A percentile compares a stretch with the other conserved stretches of the same genome.
These are phyloP conservation scores for Acrobeloides nanus DNA, from an alignment of 2,888 invertebrate species.

Conservation along the genomic window DNA sequence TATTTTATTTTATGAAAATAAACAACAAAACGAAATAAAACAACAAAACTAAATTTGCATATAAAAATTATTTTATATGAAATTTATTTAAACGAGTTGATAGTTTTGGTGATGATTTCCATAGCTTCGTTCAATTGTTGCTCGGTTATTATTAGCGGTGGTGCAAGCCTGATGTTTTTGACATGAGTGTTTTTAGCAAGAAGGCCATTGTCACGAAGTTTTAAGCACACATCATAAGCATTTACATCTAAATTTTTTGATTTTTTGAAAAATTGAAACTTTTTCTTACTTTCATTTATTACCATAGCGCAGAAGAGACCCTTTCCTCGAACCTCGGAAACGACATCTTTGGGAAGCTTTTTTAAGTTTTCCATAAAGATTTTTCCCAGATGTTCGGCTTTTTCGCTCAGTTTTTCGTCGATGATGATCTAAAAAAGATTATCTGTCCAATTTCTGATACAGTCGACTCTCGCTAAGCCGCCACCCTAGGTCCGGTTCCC, in stretches of 20 bases:
- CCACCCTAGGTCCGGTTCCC: no score
- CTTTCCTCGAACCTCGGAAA: slow-evolving; percentile 72
- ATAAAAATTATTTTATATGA: no score
- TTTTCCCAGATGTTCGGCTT: slow-evolving; percentile 70
- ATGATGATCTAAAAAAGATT: slow-evolving; percentile 61
- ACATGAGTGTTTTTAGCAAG: slow-evolving; percentile 93
- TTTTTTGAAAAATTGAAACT: slow-evolving; percentile 2
- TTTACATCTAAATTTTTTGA: slow-evolving; percentile 63
- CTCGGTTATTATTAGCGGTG: slow-evolving; percentile 74
- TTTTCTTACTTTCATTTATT: slow-evolving; percentile 54
- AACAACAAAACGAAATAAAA: no score
- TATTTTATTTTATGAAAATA: no score
- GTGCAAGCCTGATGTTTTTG: slow-evolving; percentile 86
- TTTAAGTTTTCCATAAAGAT: slow-evolving; percentile 67
- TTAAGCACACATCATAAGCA: slow-evolving; percentile 80
- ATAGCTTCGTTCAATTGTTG: slow-evolving; percentile 55
- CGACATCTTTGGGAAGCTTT: slow-evolving; percentile 68
- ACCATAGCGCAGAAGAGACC: slow-evolving; percentile 86
- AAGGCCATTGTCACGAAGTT: slow-evolving; percentile 77
- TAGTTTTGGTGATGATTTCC: slow-evolving; percentile 41
- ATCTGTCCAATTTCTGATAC: no score
- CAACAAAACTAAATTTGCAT: no score
- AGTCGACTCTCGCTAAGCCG: no score
- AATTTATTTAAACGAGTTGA: slow-evolving; percentile 25
- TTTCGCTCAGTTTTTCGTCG: slow-evolving; percentile 80